phyloP scores from a whole-genome alignment of 37 sponge, comb jelly and placozoan genomes.

The Eunapius fragilis region DNA sequence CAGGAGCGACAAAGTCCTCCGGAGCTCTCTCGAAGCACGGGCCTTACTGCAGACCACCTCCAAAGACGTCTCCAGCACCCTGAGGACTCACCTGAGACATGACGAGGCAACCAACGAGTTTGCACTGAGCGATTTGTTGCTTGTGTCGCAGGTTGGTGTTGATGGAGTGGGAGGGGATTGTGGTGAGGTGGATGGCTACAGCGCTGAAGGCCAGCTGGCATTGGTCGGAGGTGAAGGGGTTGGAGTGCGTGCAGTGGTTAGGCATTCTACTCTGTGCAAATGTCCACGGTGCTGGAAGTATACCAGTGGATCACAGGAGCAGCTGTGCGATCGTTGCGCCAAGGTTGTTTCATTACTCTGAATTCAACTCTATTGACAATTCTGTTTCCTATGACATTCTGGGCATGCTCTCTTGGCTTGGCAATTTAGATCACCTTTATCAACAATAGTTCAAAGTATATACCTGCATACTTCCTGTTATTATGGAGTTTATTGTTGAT shows the following conservation, averaged over 20 bases:
- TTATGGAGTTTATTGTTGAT: too few relatives aligned
- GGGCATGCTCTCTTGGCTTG: background rate
- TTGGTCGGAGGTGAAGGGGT: slow-evolving; percentile 3
- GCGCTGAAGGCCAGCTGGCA: background rate
- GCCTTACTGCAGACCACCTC: slow-evolving; percentile 26
- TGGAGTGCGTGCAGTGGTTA: slow-evolving; percentile 7
- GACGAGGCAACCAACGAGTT: background rate
- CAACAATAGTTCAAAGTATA: too few relatives aligned
- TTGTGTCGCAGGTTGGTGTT: slow-evolving; percentile 31
- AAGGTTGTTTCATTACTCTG: slow-evolving; percentile 2
- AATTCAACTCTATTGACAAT: background rate
- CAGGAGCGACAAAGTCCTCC: slow-evolving; percentile 26
- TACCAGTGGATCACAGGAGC: slow-evolving; percentile 6
- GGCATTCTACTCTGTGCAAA: slow-evolving; percentile 27
- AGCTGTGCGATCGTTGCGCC: slow-evolving; percentile 56
- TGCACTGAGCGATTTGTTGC: slow-evolving; percentile 30
- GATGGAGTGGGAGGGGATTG: background rate
- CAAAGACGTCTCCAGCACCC: background rate
- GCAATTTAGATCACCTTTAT: background rate
- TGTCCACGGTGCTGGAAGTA: slow-evolving; percentile 91
- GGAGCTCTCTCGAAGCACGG: slow-evolving; percentile 69
- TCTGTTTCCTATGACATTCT: background rate
- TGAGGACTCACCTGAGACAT: background rate
- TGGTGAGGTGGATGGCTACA: background rate
- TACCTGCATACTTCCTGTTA: too few relatives aligned